phyloP scores from a whole-genome alignment of 2,797 vertebrate species.

The Xenopus petersii region DNA sequence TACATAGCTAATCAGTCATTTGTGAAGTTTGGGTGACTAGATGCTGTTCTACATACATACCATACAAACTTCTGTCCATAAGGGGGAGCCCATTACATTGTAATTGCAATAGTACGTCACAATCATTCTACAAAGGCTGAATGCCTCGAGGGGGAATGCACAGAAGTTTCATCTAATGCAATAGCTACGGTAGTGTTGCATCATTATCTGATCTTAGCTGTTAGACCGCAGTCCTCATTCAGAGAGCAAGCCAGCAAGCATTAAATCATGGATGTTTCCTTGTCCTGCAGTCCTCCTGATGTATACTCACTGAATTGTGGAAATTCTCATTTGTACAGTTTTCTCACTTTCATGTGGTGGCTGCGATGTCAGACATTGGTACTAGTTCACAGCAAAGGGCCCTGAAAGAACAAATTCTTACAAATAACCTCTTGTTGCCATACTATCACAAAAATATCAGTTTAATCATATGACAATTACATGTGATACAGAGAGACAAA shows the following conservation, averaged over 20 bases:
- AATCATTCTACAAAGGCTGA: neutral
- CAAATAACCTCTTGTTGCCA: too few species aligned
- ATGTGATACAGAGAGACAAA: too few species aligned
- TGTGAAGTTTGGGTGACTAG: too few species aligned
- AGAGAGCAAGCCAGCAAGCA: neutral
- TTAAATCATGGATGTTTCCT: constrained; percentile 22
- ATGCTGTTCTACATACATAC: too few species aligned
- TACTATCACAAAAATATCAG: too few species aligned
- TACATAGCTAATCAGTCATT: too few species aligned
- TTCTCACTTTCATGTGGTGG: too few species aligned
- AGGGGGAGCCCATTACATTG: neutral
- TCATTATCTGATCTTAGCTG: constrained; percentile 10
- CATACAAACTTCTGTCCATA: too few species aligned
- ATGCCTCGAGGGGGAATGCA: neutral
- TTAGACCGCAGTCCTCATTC: constrained; percentile 9
- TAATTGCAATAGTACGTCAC: neutral
- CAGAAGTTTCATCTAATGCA: constrained; percentile 20
- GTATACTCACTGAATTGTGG: neutral
- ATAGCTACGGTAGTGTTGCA: constrained; percentile 25
- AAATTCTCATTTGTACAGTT: neutral
- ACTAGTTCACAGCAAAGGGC: too few species aligned
- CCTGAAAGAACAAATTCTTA: too few species aligned
- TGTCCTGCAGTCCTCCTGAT: constrained; percentile 13
- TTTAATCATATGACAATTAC: too few species aligned
- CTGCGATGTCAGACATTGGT: too few species aligned